These are phyloP conservation scores for Meriones unguiculatus DNA, from an alignment of 2,113 vertebrate genomes.

Conservation along the genomic window DNA sequence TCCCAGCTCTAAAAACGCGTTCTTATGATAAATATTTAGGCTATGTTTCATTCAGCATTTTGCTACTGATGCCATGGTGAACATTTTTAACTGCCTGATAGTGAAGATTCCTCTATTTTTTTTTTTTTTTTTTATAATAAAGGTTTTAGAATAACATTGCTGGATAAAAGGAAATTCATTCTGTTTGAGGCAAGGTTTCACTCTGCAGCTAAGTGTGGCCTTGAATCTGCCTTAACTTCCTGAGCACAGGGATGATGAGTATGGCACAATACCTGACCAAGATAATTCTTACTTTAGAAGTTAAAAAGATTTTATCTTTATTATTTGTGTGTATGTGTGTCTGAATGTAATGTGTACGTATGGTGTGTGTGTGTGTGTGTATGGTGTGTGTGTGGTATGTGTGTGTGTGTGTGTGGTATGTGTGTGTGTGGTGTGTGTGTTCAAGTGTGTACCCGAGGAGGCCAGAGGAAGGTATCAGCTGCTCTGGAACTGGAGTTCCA, in stretches of 20 bases:
- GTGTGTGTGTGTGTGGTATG: neutral
- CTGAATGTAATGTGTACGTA: neutral
- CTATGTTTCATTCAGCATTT: neutral
- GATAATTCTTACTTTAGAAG: neutral
- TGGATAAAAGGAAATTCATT: neutral
- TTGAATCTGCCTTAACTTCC: neutral
- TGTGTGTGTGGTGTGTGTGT: neutral
- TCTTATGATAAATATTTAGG: neutral
- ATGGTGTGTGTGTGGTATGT: neutral
- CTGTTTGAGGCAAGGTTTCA: neutral
- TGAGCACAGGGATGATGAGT: neutral
- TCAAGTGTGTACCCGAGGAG: neutral
- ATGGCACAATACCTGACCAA: neutral
- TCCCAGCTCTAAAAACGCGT: neutral
- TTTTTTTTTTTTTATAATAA: neutral
- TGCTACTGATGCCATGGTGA: neutral
- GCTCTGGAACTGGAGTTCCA: neutral
- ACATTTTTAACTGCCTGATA: neutral
- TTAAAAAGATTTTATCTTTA: neutral
- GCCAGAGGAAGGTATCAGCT: neutral
- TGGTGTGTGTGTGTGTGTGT: neutral
- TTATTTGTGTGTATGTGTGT: neutral
- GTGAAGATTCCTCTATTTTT: neutral
- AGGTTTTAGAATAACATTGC: neutral
- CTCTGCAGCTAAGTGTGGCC: neutral